Evolutionary conservation across 2,888 invertebrate species (phyloP).

Genomic region (Lasioglossum villosulum): DNA sequence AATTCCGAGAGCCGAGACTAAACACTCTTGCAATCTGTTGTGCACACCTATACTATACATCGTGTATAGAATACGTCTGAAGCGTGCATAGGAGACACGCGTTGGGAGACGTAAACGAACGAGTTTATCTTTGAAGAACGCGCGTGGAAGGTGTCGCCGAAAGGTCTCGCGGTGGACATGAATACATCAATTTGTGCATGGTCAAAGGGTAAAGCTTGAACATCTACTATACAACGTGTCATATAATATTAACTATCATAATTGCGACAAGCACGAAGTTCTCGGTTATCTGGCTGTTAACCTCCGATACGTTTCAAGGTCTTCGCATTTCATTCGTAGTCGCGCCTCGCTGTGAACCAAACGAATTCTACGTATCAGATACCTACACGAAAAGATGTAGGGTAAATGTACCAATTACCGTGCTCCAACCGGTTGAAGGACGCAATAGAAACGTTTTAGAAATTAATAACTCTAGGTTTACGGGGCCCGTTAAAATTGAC

Average conservation of each 20-base stretch:
- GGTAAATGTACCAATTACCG: too few relatives aligned
- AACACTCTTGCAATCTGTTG: not conserved
- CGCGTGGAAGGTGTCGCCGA: conserved; percentile 17
- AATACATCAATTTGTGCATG: conserved; percentile 13
- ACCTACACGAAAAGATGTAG: not conserved
- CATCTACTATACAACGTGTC: not conserved
- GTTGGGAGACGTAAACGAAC: not conserved
- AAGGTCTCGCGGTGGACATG: not conserved
- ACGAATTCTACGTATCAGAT: not conserved
- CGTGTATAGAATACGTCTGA: not conserved
- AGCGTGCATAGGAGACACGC: conserved; percentile 1
- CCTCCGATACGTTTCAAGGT: not conserved
- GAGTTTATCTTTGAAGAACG: conserved; percentile 8
- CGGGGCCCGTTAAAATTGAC: too few relatives aligned
- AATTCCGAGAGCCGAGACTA: not conserved
- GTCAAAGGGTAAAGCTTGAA: not conserved
- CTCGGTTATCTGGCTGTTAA: not conserved
- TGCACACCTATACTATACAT: not conserved
- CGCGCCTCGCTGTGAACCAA: not conserved
- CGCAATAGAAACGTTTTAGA: too few relatives aligned
- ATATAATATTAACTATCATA: not conserved
- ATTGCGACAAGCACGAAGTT: not conserved
- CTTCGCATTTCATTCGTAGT: not conserved
- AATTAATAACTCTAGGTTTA: too few relatives aligned
- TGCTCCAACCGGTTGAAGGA: too few relatives aligned